A percentile compares a stretch with the other conserved stretches of the same genome.
Conservation (phyloP, 2,888 invertebrate species). For the Phorcus lineatus region DNA sequence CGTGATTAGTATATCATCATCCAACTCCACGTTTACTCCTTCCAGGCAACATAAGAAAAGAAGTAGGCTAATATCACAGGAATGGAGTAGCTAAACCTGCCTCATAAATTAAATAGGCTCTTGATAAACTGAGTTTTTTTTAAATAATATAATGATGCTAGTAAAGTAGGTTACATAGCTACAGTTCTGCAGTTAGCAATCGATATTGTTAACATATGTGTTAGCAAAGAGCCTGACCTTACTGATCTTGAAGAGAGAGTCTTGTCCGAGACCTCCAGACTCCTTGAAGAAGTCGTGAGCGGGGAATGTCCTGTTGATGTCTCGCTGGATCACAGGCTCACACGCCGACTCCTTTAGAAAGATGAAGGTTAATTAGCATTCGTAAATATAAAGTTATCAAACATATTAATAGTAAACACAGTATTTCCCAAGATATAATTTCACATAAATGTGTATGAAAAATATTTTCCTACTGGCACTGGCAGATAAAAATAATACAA, state of each 20-base stretch:
- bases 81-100: background rate
- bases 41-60: background rate
- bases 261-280: constrained; percentile 95
- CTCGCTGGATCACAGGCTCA: constrained; percentile 95
- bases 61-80: background rate
- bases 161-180: too few species aligned
- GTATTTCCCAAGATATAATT: too few species aligned
- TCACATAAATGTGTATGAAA: background rate
- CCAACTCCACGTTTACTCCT: too few species aligned
- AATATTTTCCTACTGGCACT: background rate
- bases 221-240: constrained; percentile 75
- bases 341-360: constrained; percentile 88
- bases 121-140: too few species aligned
- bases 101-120: too few species aligned
- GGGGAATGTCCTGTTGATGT: constrained; percentile 98
- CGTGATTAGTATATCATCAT: background rate
- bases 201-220: too few species aligned
- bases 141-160: too few species aligned
- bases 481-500: too few species aligned
- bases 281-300: constrained; percentile 99
- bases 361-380: too few species aligned
- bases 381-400: too few species aligned
- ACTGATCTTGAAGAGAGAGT: constrained; percentile 94
- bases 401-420: too few species aligned
- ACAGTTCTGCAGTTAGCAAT: too few species aligned